Base-by-base conservation (phyloP, 2,113 vertebrate genomes). In the Pelecanus crispus region DNA sequence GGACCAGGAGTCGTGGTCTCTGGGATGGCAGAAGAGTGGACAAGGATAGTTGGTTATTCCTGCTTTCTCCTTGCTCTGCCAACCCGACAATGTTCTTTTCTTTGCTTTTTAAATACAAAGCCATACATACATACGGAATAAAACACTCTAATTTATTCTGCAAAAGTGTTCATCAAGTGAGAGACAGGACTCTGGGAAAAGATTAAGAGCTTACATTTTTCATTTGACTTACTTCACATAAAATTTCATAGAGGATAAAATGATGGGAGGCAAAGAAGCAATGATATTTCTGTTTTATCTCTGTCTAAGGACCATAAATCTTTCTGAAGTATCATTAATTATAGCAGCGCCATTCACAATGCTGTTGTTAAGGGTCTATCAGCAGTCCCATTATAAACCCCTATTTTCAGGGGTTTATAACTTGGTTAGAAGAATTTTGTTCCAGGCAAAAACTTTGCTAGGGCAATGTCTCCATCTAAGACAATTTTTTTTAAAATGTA, bases 201-300 rank as follows among this genome's bases (percentile, higher is more conserved):
- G 97, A 97, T 98, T 97, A 98, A 98, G 97, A 97, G 96, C 94
- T 97, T 97, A 97, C 95, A 97, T 97, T 97, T 98, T 97, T 98
- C 96, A 97, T 95, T 97, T 95, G 94, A 96, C 97, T 98, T 97
- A 97, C 95, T 97, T 97, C 96, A 95, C 92, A 98, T 98, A 98
- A 98, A 98, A 97, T 98, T 98, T 98, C 97, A 97, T 95, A 97
- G 94, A 96, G 95, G 93, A 97, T 96, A 97, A 97, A 98, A 98
- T 95, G 94, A 97, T 93, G 80, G 95, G 93, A 97, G 95, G 94
- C 88, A 81, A 88, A 97, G 93, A 98, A 97, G 97, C 94, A 96
- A 92, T 93, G 95, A 97, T 97, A 93, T 98, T 97, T 98, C 96
- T 97, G 95, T 97, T 98, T 98, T 97, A 98, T 97, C 96, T 98